A percentile compares a stretch with the other conserved stretches of the same genome.
Conservation (phyloP, 1,140 invertebrate genomes). For the Musca vetustissima region DNA sequence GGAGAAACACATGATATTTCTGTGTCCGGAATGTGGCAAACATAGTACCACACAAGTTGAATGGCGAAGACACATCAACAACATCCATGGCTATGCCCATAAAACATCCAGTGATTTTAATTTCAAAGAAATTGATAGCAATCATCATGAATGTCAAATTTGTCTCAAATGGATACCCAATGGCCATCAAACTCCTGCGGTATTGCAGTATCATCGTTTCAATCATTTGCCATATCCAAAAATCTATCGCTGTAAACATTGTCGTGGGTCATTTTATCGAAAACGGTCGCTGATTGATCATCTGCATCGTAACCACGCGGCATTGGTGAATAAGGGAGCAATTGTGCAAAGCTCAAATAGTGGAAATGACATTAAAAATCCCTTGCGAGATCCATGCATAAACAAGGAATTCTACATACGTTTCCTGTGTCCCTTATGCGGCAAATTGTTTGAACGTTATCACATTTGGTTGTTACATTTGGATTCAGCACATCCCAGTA, state of each 20-base stretch:
- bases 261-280: constrained; percentile 38
- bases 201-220: constrained; percentile 50
- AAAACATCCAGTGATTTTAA: constrained; percentile 46
- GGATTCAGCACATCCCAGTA: neutral
- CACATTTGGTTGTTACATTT: constrained; percentile 26
- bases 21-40: constrained; percentile 49
- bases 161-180: constrained; percentile 51
- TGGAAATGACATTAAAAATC: neutral
- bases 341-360: neutral
- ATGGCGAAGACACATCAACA: constrained; percentile 48
- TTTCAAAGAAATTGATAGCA: constrained; percentile 46
- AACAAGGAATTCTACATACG: constrained; percentile 28
- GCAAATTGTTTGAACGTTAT: constrained; percentile 10
- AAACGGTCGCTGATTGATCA: constrained; percentile 44
- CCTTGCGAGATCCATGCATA: neutral
- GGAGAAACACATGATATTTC: constrained; percentile 48
- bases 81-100: constrained; percentile 39
- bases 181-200: constrained; percentile 45
- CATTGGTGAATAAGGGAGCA: constrained; percentile 2
- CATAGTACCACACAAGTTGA: constrained; percentile 45
- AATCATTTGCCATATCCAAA: constrained; percentile 43
- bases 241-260: constrained; percentile 47
- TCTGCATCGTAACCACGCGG: constrained; percentile 25
- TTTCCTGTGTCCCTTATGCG: constrained; percentile 25
- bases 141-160: constrained; percentile 46